Percentiles rank a stretch among this genome's conserved stretches.
Evolutionary conservation across 2,888 invertebrate genomes (phyloP).

Genomic region (Chloroclystis v-ata): DNA sequence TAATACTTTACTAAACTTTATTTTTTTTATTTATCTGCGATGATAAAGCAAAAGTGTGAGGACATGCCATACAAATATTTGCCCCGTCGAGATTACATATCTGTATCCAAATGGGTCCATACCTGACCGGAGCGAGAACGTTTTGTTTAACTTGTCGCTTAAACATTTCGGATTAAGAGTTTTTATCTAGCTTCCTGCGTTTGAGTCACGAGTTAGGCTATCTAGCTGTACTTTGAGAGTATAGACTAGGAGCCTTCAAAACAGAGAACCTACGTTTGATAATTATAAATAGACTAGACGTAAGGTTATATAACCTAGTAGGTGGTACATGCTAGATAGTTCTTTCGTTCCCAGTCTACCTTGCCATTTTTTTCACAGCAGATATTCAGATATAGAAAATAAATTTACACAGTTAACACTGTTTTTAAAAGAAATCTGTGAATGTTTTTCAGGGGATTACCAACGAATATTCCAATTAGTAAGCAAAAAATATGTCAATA

Average conservation of each 20-base stretch:
- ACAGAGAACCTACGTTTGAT: no score
- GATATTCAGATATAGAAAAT: no score
- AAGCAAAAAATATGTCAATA: constrained; percentile 7
- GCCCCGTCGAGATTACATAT: constrained; percentile 62
- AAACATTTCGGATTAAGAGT: constrained; percentile 1
- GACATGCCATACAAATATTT: constrained; percentile 61
- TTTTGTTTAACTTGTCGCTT: constrained; percentile 27
- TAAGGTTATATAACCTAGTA: no score
- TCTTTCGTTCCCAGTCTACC: no score
- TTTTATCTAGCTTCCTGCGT: constrained; percentile 3
- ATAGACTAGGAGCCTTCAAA: no score
- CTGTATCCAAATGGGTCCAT: constrained; percentile 45
- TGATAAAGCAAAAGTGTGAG: constrained; percentile 37
- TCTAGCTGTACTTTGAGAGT: no score
- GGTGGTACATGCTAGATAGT: no score
- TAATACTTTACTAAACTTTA: no score
- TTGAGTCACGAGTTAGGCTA: neutral
- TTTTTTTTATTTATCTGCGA: neutral
- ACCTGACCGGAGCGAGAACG: constrained; percentile 47
- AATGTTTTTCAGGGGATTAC: neutral
- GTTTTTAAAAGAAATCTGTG: no score
- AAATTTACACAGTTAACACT: no score
- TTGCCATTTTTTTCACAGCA: no score
- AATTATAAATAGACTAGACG: no score
- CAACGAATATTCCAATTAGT: constrained; percentile 1